Conservation (phyloP, 37 sponge, comb jelly and placozoan species). For the Geodia barretti region DNA sequence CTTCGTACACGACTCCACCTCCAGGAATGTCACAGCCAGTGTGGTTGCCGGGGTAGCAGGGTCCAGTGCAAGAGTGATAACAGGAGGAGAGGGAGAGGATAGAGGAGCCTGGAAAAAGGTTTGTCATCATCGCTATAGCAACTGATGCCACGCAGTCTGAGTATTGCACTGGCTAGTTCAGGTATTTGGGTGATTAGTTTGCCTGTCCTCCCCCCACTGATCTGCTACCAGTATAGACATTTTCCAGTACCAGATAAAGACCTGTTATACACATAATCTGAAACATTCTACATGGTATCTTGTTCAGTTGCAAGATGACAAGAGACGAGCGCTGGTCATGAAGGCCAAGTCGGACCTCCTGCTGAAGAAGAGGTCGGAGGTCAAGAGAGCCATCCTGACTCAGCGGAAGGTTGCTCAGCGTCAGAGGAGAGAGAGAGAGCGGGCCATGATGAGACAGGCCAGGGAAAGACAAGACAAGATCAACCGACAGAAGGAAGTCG, state of each 20-base stretch:
- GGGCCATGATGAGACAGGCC: conserved; percentile 26
- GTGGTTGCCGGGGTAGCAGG: background rate
- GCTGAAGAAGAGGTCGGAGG: conserved; percentile 37
- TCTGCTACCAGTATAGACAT: too few species aligned
- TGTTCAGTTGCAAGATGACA: conserved; percentile 65
- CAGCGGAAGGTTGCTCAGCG: conserved; percentile 55
- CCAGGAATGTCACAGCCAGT: too few species aligned
- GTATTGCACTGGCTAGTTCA: too few species aligned
- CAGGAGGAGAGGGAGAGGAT: background rate
- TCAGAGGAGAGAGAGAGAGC: conserved; percentile 61
- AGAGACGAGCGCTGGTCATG: conserved; percentile 43
- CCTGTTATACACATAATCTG: too few species aligned
- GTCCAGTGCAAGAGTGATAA: background rate
- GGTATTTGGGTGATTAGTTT: too few species aligned
- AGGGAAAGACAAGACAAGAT: conserved; percentile 58
- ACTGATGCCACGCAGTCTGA: too few species aligned
- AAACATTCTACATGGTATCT: too few species aligned
- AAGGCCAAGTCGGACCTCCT: conserved; percentile 55
- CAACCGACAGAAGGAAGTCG: conserved; percentile 35
- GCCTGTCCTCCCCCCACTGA: too few species aligned
- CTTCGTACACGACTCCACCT: too few species aligned
- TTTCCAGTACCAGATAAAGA: too few species aligned
- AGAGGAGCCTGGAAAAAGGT: background rate
- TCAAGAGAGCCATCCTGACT: conserved; percentile 17
- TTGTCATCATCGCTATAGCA: too few species aligned